Evolutionary conservation across 2,797 vertebrate species (phyloP).

Genomic region (Thaleichthys pacificus): DNA sequence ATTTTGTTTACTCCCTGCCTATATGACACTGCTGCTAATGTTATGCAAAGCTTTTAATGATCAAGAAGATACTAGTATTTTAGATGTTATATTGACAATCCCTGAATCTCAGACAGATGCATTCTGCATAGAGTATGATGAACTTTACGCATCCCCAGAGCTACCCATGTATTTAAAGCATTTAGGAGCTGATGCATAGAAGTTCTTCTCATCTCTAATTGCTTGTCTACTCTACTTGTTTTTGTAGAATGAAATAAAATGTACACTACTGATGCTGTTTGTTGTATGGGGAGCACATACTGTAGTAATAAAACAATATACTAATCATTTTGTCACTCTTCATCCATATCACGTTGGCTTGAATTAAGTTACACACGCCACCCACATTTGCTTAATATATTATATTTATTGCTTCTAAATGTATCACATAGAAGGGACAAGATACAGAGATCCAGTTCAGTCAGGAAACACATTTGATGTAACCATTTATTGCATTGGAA

Average conservation of each 20-base stretch:
- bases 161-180: slow-evolving; percentile 47
- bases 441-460: no score
- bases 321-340: slow-evolving; percentile 48
- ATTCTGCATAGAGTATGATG: slow-evolving; percentile 55
- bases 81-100: slow-evolving; percentile 73
- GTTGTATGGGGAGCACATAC: slow-evolving; percentile 88
- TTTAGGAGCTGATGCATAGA: slow-evolving; percentile 45
- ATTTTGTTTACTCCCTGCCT: slow-evolving; percentile 61
- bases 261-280: slow-evolving; percentile 93
- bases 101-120: slow-evolving; percentile 78
- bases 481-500: no score
- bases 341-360: neutral
- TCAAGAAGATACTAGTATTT: slow-evolving; percentile 55
- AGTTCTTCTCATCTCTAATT: slow-evolving; percentile 58
- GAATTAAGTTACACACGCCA: no score
- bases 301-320: slow-evolving; percentile 80
- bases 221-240: slow-evolving; percentile 70
- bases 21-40: slow-evolving; percentile 74
- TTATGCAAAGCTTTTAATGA: slow-evolving; percentile 68
- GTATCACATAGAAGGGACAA: no score
- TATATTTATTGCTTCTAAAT: no score
- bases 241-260: slow-evolving; percentile 76
- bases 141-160: slow-evolving; percentile 59
- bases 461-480: no score
- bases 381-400: no score